Evolutionary conservation across 1,140 invertebrate genomes (phyloP), one percentile per base, ranked within the genome.

Genomic region (Anoplolepis gracilipes): DNA sequence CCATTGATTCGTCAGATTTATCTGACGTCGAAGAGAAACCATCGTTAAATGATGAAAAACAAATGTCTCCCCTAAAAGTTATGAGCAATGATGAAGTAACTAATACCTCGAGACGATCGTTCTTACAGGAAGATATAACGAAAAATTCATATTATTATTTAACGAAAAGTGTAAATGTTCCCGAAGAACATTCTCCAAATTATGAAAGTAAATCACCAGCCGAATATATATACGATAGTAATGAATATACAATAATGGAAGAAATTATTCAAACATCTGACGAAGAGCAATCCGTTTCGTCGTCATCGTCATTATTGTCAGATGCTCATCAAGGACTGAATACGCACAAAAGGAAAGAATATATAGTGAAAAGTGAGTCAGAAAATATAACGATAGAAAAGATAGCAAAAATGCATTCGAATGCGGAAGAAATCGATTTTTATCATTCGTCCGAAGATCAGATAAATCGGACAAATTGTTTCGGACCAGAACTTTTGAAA

Each of bases 401-500:
- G 19, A 33, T 82, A 30, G 22, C 33, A 36, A 42, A 75, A 42
- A 22, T 79, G 11, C 46, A 1, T 46, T 59, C 13, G 25, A 82
- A 82, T 13, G 28, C 42, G 19, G 19, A 7, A 16, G 39, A 82
- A 0, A 1, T 13, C 11, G 78, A 42, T 22, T 8, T 5, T 46
- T 49, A 16, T 30, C n/a, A 19, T 22, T 13, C 6, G 7, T 25
- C 28, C 1, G 61, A 67, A 8, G n/a, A 46, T 7, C 49, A 4
- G 0, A 78, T 65, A 36, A 85, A 88, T 67, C 84, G 89, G 46
- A 82, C 84, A 11, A 57, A 36, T 59, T 75, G 96, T 86, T 95
- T 95, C 33, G 96, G 96, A 87, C 96, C 96, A 57, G 96, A 97
- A 87, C 91, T 97, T 46, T 92, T 97, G 67, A 97, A 96, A 91